Conservation (phyloP, 2,113 vertebrate species). For the Mus musculus region GRCm39 chr9:35158001-35158500, state of each 20-base stretch:
- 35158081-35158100: background rate
- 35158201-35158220: background rate
- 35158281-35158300: background rate
- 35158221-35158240: background rate
- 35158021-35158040: background rate
- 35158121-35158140: background rate
- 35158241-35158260: slow-evolving; percentile 2
- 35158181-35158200: background rate
- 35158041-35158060: background rate
- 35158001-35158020: slow-evolving; percentile 18
- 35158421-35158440: background rate
- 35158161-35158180: background rate
- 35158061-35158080: background rate
- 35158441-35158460: background rate
- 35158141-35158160: background rate
- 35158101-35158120: background rate
- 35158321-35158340: background rate
- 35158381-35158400: background rate
- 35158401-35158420: background rate
- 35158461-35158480: background rate
- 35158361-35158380: background rate
- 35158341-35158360: background rate
- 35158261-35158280: background rate
- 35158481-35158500: background rate
- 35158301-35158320: background rate